Base-by-base conservation (phyloP, 2,888 invertebrate species). In the Drosophila koepferae region DNA sequence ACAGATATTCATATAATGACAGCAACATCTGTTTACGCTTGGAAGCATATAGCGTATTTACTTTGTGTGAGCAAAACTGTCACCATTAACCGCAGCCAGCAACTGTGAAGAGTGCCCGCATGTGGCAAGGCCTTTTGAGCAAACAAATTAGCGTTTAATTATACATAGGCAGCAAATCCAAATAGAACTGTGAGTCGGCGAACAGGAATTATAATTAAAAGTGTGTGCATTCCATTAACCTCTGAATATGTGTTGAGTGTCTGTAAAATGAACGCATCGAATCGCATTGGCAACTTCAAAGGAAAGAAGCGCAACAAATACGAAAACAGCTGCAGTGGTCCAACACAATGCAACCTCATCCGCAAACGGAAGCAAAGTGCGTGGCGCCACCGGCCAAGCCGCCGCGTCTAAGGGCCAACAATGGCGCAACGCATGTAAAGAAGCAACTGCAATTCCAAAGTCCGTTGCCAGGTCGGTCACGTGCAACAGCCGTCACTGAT, bases 401-500 rank as follows among this genome's bases (percentile, higher is more conserved):
- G 36, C 74, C 78, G 36, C 78, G 83, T n/a, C 70, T 81, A 31
- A 77, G 67, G 70, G 41, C 49, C 63, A 64, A 40, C 23, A 38
- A 58, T 14, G 41, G 38, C 2, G 59, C 55, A 54, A 49, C 54
- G 62, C 68, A 60, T 62, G 63, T 60, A 66, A 91, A 83, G 76
- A 92, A 92, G 73, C 86, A 86, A 56, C 81, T 91, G 74, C 91
- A 91, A 79, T 92, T 91, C 75, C 81, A 86, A 49, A 91, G 91
- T 82, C 91, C 91, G 55, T 75, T 91, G 76, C 80, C 85, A 43
- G 70, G 77, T 34, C 74, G 78, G 66, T 67, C 72, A 64, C 75
- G 74, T 74, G 66, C 68, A 46, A 10, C 70, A 62, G 20, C 70
- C 74, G 54, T 31, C 67, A 46, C 34, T 41, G 68, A 38, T 6